These are phyloP conservation scores for Ctenosaura bakeri DNA, from an alignment of 2,797 vertebrate species.

Conservation along the genomic window DNA sequence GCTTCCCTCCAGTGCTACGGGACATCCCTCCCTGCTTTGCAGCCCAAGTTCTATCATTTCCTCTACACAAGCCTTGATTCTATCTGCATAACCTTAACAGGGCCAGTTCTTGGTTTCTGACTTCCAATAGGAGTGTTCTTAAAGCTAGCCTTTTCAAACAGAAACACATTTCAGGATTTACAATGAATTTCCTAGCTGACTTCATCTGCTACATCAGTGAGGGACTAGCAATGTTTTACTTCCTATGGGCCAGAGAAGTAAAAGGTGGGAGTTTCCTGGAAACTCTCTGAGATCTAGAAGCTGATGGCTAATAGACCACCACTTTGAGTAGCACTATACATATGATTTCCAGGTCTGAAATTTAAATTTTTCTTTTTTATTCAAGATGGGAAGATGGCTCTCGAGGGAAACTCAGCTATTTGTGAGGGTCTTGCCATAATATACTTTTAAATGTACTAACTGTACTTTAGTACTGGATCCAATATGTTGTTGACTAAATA, in stretches of 20 bases:
- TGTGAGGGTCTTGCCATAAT: neutral
- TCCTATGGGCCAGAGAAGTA: no score
- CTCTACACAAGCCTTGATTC: slow-evolving; percentile 5
- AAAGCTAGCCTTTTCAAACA: no score
- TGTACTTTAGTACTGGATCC: neutral
- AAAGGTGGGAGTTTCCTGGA: no score
- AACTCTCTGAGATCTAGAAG: no score
- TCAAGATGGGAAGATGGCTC: no score
- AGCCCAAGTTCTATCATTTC: neutral
- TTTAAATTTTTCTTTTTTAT: no score
- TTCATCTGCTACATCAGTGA: no score
- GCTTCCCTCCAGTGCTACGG: slow-evolving; percentile 9
- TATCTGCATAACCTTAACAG: slow-evolving; percentile 8
- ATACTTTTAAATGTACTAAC: neutral
- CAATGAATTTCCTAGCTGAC: no score
- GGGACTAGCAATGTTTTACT: no score
- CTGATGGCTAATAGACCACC: no score
- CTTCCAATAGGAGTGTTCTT: neutral
- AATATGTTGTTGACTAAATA: neutral
- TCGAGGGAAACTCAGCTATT: neutral
- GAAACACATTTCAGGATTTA: neutral
- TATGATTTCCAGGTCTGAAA: no score
- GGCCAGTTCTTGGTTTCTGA: slow-evolving; percentile 1
- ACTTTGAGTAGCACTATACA: no score
- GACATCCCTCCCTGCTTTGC: neutral